Evolutionary conservation across 2,888 invertebrate species (phyloP).

Genomic region (Torymus auratus): DNA sequence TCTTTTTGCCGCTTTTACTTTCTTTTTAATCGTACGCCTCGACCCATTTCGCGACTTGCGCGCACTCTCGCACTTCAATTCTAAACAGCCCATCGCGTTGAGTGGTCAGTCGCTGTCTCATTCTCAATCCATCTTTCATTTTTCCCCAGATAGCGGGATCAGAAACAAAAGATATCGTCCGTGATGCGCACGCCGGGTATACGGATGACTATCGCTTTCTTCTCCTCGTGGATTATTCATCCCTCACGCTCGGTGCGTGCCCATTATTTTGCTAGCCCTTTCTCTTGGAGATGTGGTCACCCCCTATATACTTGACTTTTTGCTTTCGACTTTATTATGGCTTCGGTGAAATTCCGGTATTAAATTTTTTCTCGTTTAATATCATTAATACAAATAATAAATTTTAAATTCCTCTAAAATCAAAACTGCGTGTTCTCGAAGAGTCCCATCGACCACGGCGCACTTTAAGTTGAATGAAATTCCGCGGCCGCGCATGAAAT

Average conservation of each 20-base stretch:
- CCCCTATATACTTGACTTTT: neutral
- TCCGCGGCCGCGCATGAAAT: conserved; percentile 24
- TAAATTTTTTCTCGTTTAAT: no score
- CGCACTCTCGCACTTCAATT: conserved; percentile 52
- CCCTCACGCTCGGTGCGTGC: neutral
- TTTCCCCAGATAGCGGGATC: conserved; percentile 11
- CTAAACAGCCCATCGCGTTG: conserved; percentile 44
- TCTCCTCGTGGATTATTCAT: conserved; percentile 21
- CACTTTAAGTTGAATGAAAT: conserved; percentile 45
- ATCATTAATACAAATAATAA: no score
- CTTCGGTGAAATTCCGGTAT: no score
- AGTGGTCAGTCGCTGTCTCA: conserved; percentile 40
- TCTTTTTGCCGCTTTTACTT: neutral
- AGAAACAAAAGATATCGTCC: conserved; percentile 39
- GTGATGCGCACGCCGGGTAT: no score
- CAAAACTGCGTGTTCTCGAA: neutral
- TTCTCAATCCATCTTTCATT: conserved; percentile 41
- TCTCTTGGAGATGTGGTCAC: neutral
- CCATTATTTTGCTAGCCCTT: neutral
- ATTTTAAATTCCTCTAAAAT: no score
- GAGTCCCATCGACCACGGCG: neutral
- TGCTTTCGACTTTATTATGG: conserved; percentile 27
- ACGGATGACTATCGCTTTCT: conserved; percentile 31
- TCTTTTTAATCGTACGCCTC: neutral
- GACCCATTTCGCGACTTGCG: conserved; percentile 19